These are phyloP conservation scores for Sphenodon punctatus DNA, from an alignment of 2,797 vertebrate genomes.

Conservation along the genomic window DNA sequence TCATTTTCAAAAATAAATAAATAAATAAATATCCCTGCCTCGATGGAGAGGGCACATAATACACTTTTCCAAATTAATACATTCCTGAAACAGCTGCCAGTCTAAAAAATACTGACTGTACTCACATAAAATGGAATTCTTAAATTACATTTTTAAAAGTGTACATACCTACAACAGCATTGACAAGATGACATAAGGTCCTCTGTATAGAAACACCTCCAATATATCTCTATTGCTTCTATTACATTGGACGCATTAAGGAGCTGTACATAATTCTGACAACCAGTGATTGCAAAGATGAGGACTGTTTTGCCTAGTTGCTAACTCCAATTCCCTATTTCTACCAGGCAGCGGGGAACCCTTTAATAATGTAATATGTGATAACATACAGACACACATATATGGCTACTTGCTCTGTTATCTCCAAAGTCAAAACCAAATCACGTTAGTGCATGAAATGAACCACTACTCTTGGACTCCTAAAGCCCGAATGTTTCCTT, in stretches of 20 bases:
- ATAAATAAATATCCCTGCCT: background rate
- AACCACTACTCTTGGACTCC: background rate
- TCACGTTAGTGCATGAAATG: background rate
- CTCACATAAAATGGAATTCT: background rate
- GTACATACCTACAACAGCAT: fast-evolving
- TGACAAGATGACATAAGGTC: no score
- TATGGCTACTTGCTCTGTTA: background rate
- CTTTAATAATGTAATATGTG: background rate
- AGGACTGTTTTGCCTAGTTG: background rate
- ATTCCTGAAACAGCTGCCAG: fast-evolving
- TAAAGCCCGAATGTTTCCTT: conserved; percentile 21
- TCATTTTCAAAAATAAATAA: no score
- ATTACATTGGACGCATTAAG: background rate
- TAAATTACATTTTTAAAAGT: background rate
- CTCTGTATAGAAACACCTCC: background rate
- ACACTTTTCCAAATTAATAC: fast-evolving
- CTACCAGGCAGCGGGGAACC: fast-evolving
- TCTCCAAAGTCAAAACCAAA: background rate
- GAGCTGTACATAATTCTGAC: fast-evolving
- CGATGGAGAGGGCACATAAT: background rate
- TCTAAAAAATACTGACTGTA: background rate
- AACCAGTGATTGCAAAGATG: background rate
- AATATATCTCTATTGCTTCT: background rate
- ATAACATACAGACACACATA: background rate
- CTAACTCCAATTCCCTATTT: background rate